phyloP scores from a whole-genome alignment of 2,113 vertebrate species.

The Triplophysa siluroides region DNA sequence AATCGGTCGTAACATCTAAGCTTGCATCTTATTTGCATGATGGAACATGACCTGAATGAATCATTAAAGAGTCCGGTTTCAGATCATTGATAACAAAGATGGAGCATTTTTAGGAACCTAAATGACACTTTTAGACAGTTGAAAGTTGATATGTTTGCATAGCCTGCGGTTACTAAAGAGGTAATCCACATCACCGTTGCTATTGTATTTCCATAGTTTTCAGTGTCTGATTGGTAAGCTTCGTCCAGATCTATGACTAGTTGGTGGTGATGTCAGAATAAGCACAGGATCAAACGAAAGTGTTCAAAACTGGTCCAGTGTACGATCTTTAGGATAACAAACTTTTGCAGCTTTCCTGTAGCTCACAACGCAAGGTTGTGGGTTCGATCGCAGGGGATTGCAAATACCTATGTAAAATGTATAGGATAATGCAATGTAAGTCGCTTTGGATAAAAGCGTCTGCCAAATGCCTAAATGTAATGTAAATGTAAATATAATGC shows the following conservation, averaged over 20 bases:
- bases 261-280: background rate
- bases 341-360: too few species aligned
- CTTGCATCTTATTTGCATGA: conserved; percentile 40
- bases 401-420: too few species aligned
- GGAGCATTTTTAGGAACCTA: background rate
- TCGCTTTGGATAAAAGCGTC: too few species aligned
- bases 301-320: background rate
- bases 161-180: background rate
- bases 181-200: too few species aligned
- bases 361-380: too few species aligned
- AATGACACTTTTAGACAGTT: background rate
- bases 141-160: background rate
- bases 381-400: too few species aligned
- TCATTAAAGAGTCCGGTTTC: conserved; percentile 13
- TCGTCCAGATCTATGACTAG: background rate
- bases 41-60: conserved; percentile 11
- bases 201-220: conserved; percentile 3
- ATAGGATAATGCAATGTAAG: too few species aligned
- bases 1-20: background rate
- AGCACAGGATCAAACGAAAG: background rate
- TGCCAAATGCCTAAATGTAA: too few species aligned
- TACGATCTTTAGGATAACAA: too few species aligned
- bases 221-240: background rate
- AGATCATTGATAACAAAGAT: conserved; percentile 7
- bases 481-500: too few species aligned